Evolutionary conservation across 2,113 vertebrate genomes (phyloP).

Genomic region (Nerophis ophidion): DNA sequence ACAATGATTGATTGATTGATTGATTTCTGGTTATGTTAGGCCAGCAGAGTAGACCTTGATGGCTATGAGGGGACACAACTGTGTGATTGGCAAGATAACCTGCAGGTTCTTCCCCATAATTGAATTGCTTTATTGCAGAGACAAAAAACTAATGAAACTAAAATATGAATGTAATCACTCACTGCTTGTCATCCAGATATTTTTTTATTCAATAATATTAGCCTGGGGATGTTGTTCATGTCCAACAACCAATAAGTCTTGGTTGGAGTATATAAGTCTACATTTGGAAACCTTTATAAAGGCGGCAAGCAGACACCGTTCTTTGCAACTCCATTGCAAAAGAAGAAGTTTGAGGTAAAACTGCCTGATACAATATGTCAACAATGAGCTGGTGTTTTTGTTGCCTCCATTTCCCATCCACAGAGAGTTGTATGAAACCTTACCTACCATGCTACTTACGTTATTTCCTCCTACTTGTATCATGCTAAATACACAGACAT

Average conservation of each 20-base stretch:
- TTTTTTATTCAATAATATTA: constrained; percentile 30
- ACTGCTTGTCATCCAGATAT: constrained; percentile 1
- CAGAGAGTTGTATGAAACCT: constrained; percentile 8
- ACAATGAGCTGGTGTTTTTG: constrained; percentile 18
- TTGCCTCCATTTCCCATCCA: constrained; percentile 25
- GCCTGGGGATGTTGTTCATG: not conserved
- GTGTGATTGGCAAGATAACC: constrained; percentile 5
- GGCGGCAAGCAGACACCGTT: constrained; percentile 15
- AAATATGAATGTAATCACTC: constrained; percentile 8
- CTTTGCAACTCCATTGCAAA: not conserved
- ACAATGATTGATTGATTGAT: no score
- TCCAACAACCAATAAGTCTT: constrained; percentile 15
- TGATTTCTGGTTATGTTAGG: no score
- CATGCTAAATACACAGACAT: constrained; percentile 41
- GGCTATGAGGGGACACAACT: no score
- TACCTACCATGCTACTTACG: not conserved
- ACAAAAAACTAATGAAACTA: constrained; percentile 16
- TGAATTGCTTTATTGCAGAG: constrained; percentile 29
- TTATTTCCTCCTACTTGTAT: constrained; percentile 5
- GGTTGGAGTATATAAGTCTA: constrained; percentile 1
- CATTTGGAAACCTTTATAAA: constrained; percentile 33
- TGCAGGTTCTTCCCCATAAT: constrained; percentile 7
- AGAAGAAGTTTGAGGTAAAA: constrained; percentile 12
- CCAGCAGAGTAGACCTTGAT: no score
- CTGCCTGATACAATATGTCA: not conserved